Evolutionary conservation across 2,113 vertebrate genomes (phyloP), one percentile per base, ranked within the genome.

Genomic region (Hemibagrus wyckioides): DNA sequence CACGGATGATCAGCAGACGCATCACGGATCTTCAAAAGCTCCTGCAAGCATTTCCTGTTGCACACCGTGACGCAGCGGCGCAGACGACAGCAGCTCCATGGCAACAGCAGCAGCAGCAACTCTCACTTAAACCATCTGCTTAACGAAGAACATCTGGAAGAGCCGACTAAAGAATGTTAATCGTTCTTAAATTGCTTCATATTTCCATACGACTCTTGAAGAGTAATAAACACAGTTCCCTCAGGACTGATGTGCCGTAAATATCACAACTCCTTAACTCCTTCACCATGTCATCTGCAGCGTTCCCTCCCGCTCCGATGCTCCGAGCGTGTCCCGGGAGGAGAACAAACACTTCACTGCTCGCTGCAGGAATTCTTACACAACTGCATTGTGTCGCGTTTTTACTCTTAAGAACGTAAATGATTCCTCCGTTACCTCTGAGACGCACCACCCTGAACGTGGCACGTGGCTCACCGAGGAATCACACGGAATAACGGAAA

Each of bases 101-200:
- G 50, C 73, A 77, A 25, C 30, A 54, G 57, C 54, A 17, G 1
- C 44, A 8, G 28, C 30, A 23, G 0, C 71, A 1, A 28, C 71
- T 25, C 75, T 86, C 30, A 23, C 33, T 83, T 86, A 80, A 86
- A 83, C 77, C 65, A 33, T 86, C 30, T 63, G 28, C 21, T 57
- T 88, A 89, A 91, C 84, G 77, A 77, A 57, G 89, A 83, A 73
- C 89, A 92, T 85, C 87, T 90, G 90, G 48, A 86, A n/a, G 61
- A 54, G 65, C 86, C 67, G 67, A 76, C 82, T 63, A 23, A 80
- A 84, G 59, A 59, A 88, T 19, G 80, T 88, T 87, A 90, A 90
- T 91, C 61, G 88, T 65, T 76, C 79, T 90, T 79, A 87, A 86
- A 92, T 88, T 75, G 83, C 83, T 69, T 90, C 80, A 91, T 92